Evolutionary conservation across 2,888 invertebrate genomes (phyloP), one percentile per base, ranked within the genome.

Genomic region (Polymixis flavicincta): DNA sequence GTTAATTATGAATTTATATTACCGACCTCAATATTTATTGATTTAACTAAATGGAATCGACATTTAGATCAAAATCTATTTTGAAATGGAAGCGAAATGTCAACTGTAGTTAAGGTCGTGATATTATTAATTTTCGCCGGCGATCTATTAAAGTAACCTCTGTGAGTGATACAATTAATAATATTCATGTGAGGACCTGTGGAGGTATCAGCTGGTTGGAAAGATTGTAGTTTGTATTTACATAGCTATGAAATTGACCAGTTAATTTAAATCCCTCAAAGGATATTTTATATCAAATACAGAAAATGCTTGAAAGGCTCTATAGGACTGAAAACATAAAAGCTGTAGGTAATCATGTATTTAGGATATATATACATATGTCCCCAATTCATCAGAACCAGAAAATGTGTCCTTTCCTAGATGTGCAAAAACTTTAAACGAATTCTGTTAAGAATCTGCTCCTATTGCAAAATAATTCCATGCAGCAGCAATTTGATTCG

Each of bases 71-170:
- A 45, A 55, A 74, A 64, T 78, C 65, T 75, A 14, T 83, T 59
- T 81, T 25, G 82, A 74, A 83, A 83, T 71, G 68, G 59, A 50
- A 72, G 28, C 74, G 3, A 85, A 85, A 85, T 83, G 83, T 78
- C 85, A 82, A 78, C 64, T 50, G 32, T 52, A 32, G 25, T 3
- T 78, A 52, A 69, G 77, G 74, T 68, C 61, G 37, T n/a, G 52
- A 17, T 73, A 48, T 52, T 71, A 66, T 61, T 50, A 42, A 25
- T 69, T 66, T 71, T 73, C 0, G 69, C 42, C 3, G 28, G 14
- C 14, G 8, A 69, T 71, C 25, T 57, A 63, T 63, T 76, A 32
- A 28, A 42, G 6, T 11, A 32, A 55, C 8, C 32, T 59, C 25
- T 66, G 0, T 6, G 4, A 25, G 32, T 72, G 52, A 48, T 25